These are phyloP conservation scores for Trinectes maculatus DNA, from an alignment of 2,113 vertebrate species.

Conservation along the genomic window DNA sequence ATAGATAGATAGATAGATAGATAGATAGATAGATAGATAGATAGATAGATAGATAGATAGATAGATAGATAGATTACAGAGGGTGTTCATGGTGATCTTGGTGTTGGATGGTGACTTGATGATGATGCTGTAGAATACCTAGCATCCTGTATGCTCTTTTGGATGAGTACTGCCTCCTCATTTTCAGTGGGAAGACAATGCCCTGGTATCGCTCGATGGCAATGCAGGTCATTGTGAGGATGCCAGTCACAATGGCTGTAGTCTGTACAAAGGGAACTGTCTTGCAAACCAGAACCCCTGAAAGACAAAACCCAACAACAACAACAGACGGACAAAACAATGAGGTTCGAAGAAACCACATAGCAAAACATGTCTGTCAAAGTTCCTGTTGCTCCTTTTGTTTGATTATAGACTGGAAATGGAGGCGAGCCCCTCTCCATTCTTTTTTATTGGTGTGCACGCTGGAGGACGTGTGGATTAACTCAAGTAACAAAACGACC, in stretches of 20 bases:
- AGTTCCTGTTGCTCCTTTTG: too few relatives aligned
- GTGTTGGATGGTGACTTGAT: too few relatives aligned
- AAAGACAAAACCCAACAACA: conserved; percentile 11
- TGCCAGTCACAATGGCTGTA: conserved; percentile 85
- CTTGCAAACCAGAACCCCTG: conserved; percentile 85
- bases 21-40: too few relatives aligned
- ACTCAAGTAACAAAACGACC: not conserved
- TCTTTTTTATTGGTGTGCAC: not conserved
- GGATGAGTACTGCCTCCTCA: conserved; percentile 83
- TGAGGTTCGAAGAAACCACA: not conserved
- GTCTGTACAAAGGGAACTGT: conserved; percentile 87
- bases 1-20: too few relatives aligned
- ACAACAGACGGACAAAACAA: not conserved
- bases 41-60: too few relatives aligned
- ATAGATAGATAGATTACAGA: too few relatives aligned
- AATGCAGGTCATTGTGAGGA: conserved; percentile 87
- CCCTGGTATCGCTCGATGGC: conserved; percentile 87
- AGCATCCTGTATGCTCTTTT: conserved; percentile 84
- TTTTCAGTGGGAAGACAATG: conserved; percentile 85
- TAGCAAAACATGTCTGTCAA: not conserved
- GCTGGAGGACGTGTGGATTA: not conserved
- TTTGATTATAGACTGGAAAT: not conserved
- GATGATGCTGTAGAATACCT: conserved; percentile 76
- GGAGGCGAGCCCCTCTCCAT: not conserved
- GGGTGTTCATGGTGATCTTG: too few relatives aligned